Evolutionary conservation across 2,888 invertebrate genomes (phyloP), one percentile per base, ranked within the genome.

Genomic region (Nudaria mundana): DNA sequence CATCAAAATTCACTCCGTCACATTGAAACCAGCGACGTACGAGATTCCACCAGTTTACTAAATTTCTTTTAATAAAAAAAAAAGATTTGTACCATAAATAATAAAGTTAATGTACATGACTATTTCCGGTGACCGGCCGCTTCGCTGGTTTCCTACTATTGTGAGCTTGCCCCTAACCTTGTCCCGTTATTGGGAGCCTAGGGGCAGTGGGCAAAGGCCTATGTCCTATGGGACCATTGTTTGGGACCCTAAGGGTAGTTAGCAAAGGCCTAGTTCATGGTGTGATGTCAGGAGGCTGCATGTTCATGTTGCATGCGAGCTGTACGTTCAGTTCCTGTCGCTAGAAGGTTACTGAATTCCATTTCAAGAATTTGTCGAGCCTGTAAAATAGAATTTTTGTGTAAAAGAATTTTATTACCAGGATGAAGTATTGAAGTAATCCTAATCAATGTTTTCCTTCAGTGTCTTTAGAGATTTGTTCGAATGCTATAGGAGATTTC

Each of bases 311-410:
- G 65, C 37, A 64, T 45, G 6, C 91, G 74, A 93, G 80, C 90
- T 58, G 94, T 88, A 69, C 95, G 93, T 76, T 97, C 97, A 44
- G 97, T 97, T 67, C 95, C 96, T 52, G 92, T 89, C 64, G 94
- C 92, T 58, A 98, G 85, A 65, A 98, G 91, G 81, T 94, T 96
- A 71, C 92, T 92, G 84, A 98, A 98, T 89, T 98, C 98, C 82
- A 95, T 90, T 76, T 98, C 98, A 71, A 98, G 90, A 68, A 94
- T 90, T 86, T 98, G 97, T 50, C 98, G 93, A 68, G 96, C 96
- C 98, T 98, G 79, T 1, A 52, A 37, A 4, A 11, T 1, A 2
- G 0, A 22, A 18, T n/a, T 2, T 11, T n/a, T n/a, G n/a, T n/a
- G n/a, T n/a, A n/a, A n/a, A n/a, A n/a, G n/a, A n/a, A n/a, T n/a